Conservation (phyloP, 2,113 vertebrate species). For the Paradoxurus hermaphroditus region DNA sequence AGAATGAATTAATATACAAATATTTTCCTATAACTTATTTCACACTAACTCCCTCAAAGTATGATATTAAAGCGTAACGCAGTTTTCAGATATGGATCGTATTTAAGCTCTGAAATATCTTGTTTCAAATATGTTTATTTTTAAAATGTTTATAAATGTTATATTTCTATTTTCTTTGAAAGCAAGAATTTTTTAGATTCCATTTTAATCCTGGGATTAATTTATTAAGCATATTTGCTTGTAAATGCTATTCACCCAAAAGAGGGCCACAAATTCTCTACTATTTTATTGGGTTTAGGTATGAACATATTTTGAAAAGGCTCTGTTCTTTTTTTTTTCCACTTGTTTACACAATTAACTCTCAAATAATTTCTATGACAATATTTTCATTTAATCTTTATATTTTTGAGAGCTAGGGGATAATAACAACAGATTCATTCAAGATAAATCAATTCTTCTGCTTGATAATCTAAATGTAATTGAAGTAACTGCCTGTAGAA, state of each 20-base stretch:
- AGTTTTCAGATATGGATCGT: background rate
- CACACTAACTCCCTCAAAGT: background rate
- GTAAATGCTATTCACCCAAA: background rate
- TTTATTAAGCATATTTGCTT: background rate
- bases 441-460: background rate
- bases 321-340: background rate
- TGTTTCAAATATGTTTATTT: background rate
- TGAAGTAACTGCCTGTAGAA: slow-evolving; percentile 46
- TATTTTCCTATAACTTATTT: background rate
- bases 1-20: background rate
- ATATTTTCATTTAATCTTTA: background rate
- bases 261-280: background rate
- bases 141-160: background rate
- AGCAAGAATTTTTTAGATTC: background rate
- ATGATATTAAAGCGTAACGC: background rate
- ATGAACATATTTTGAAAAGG: slow-evolving; percentile 22
- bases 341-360: slow-evolving; percentile 35
- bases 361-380: slow-evolving; percentile 35
- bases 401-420: background rate
- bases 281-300: background rate
- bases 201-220: background rate
- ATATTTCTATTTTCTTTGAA: background rate
- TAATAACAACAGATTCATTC: background rate
- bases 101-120: background rate
- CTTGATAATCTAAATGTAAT: slow-evolving; percentile 45